Base-by-base conservation (phyloP, 2,797 vertebrate species). In the Heteromormyrus szaboi region DNA sequence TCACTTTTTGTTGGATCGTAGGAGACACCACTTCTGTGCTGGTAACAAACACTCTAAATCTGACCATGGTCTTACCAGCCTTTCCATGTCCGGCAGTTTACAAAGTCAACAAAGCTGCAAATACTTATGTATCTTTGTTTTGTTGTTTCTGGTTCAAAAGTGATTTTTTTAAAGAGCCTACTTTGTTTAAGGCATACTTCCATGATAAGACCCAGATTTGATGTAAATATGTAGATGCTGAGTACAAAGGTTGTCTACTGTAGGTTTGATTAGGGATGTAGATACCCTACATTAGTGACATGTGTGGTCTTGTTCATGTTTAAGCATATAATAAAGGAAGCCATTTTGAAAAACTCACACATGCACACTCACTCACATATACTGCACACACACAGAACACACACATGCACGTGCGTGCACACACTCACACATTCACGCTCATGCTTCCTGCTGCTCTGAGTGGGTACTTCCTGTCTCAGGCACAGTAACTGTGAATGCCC, bases 391-490 rank as follows among this genome's bases (percentile, higher is more conserved):
- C 59, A 25, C 59, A 65, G 22, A 65, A 54, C 53, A 48, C 41
- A 65, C 22, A 33, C 37, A 46, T 19, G 22, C 41, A 29, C 59
- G 4, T 41, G 33, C 46, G 33, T 46, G 6, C 22, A 33, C 62
- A 53, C 48, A 37, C 85, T 65, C 53, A 56, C 53, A 59, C 85
- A 87, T 22, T 29, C 19, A 72, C n/a, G 17, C 9, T 59, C n/a
- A 17, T 54, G 33, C 81, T 88, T 88, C 88, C 88, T 85, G 88
- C 54, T 50, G 54, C 56, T 88, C 56, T 76, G 68, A 14, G 29
- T 41, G 12, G 14, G 33, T 19, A n/a, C 81, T 88, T 88, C 79
- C 81, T 41, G 56, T 59, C 19, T 37, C 25, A 29, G 33, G 53
- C n/a, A 48, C 19, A 88, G 51, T 50, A 14, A 9, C 65, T 81